Conservation (phyloP, 2,888 invertebrate species). For the Andrena chrysosceles region DNA sequence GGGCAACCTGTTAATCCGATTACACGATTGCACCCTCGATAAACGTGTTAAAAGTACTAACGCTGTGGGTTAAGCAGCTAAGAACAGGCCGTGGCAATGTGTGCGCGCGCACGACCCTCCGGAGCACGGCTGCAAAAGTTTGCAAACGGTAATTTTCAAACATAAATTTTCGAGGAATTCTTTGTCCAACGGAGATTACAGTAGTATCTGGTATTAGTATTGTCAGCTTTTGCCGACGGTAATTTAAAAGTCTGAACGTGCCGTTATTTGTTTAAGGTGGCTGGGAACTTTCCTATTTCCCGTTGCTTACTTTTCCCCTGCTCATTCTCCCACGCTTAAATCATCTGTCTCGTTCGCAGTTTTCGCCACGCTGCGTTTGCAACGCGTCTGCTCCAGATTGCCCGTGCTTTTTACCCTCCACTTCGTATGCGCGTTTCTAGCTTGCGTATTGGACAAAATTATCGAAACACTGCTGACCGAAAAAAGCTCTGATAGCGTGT, state of each 20-base stretch:
- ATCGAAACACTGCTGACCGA: too few relatives aligned
- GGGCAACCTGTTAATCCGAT: slow-evolving; percentile 38
- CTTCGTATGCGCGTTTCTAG: too few relatives aligned
- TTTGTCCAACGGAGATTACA: slow-evolving; percentile 23
- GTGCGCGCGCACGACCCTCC: background rate
- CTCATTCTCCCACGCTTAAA: background rate
- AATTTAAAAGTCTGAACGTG: slow-evolving; percentile 25
- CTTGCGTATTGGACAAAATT: too few relatives aligned
- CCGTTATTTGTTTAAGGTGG: slow-evolving; percentile 27
- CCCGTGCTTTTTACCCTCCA: too few relatives aligned
- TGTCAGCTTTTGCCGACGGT: slow-evolving; percentile 18
- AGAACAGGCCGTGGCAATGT: background rate
- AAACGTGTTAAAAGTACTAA: slow-evolving; percentile 44
- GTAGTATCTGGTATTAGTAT: slow-evolving; percentile 29
- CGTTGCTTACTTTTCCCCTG: background rate
- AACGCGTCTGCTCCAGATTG: too few relatives aligned
- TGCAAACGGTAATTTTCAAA: slow-evolving; percentile 33
- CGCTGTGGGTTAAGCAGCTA: slow-evolving; percentile 38
- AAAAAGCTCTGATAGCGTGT: too few relatives aligned
- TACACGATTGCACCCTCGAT: slow-evolving; percentile 32
- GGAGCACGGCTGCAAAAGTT: slow-evolving; percentile 14
- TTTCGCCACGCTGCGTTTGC: background rate
- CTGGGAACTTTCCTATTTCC: background rate
- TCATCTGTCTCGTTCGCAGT: background rate
- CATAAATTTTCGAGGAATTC: slow-evolving; percentile 23